A percentile compares a stretch with the other conserved stretches of the same genome.
phyloP scores from a whole-genome alignment of 1,140 invertebrate species.

The Conopomorpha cramerella region DNA sequence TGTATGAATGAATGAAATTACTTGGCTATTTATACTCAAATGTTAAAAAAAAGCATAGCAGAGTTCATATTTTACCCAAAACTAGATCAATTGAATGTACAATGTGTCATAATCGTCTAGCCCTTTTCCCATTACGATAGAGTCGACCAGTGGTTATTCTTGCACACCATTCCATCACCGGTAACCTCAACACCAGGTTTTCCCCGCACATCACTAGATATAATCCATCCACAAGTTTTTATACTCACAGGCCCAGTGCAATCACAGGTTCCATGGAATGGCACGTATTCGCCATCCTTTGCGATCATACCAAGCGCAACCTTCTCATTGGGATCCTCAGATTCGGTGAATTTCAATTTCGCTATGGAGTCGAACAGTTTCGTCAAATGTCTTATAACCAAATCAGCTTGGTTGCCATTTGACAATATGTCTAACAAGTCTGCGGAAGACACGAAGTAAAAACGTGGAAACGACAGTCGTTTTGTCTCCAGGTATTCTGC shows the following conservation, averaged over 20 bases:
- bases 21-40: constrained; percentile 2
- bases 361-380: constrained; percentile 97
- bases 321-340: constrained; percentile 53
- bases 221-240: constrained; percentile 2
- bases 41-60: no score
- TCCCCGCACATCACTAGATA: constrained; percentile 3
- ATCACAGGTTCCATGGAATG: constrained; percentile 73
- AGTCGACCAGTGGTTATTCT: no score
- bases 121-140: no score
- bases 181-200: no score
- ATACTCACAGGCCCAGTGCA: constrained; percentile 76
- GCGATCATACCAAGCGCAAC: constrained; percentile 84
- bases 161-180: no score
- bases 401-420: constrained; percentile 90
- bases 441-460: constrained; percentile 97
- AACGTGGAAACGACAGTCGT: constrained; percentile 93
- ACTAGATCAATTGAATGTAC: no score
- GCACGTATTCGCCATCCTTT: constrained; percentile 94
- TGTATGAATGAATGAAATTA: no score
- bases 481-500: constrained; percentile 98
- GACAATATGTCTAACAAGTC: constrained; percentile 95
- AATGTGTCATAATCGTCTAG: no score
- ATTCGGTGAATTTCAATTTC: constrained; percentile 76
- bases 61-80: no score
- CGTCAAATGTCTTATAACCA: constrained; percentile 85